Evolutionary conservation across 2,888 invertebrate genomes (phyloP), one percentile per base, ranked within the genome.

Genomic region (Mimachlamys varia): DNA sequence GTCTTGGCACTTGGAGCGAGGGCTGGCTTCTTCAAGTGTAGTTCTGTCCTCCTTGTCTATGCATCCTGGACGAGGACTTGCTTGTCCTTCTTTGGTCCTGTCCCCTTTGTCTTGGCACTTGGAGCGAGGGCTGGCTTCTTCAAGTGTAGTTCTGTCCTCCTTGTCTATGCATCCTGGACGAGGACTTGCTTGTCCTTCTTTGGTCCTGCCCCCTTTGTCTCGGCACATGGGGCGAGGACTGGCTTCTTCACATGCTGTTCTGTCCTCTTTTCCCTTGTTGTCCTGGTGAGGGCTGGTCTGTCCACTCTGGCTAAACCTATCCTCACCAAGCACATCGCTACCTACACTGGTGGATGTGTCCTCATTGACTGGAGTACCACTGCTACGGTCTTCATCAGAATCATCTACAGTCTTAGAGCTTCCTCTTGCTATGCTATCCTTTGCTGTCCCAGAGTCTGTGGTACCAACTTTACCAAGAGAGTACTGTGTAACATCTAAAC

Each of bases 311-410:
- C 58, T 33, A 33, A 27, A 33, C 33, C 76, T 76, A 12, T 76
- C 76, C 33, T 33, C 27, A 76, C 33, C 76, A 27, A 76, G 15
- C 76, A 27, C 76, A 76, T 33, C 33, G 33, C 76, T 76, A 33
- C 76, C 22, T 13, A 33, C 27, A 33, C 76, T 33, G 12, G 12
- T 76, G 13, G 76, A 76, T 5, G 76, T 33, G 33, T 76, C 76
- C 76, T 76, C 76, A 76, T 76, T 76, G 10, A 76, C 76, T 33
- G 76, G 76, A 15, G 76, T 76, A 15, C 76, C 76, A 76, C 76
- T 33, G 76, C 33, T 76, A 76, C 76, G 27, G 17, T 33, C 76
- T 33, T 76, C 76, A 76, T 76, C 76, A 33, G 76, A 27, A 10
- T 12, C 62, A 62, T 27, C 53, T 53, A n/a, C 58, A 58, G 58